Percentiles rank a stretch among this genome's conserved stretches.
Evolutionary conservation across 2,113 vertebrate species (phyloP).

Genomic region (Fulmarus glacialis): DNA sequence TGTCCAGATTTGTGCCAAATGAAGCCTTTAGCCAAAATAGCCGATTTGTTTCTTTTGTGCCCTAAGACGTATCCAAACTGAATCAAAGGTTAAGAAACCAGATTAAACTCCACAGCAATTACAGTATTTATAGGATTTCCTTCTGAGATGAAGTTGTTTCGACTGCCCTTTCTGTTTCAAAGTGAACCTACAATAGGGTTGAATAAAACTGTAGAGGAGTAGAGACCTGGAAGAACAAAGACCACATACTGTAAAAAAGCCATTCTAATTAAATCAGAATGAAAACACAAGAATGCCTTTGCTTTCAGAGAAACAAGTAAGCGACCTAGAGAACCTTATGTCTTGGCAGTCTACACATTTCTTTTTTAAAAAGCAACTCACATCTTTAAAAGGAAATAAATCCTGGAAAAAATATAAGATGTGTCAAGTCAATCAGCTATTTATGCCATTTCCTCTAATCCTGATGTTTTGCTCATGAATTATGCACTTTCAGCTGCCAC

Average conservation of each 20-base stretch:
- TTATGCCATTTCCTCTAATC: slow-evolving; percentile 46
- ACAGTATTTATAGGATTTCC: slow-evolving; percentile 59
- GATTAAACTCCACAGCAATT: slow-evolving; percentile 48
- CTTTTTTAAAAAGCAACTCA: slow-evolving; percentile 6
- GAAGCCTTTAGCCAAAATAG: slow-evolving; percentile 39
- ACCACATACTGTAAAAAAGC: slow-evolving; percentile 54
- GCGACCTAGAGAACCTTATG: not conserved
- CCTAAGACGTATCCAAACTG: slow-evolving; percentile 25
- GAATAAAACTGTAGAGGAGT: slow-evolving; percentile 35
- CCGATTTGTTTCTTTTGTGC: slow-evolving; percentile 24
- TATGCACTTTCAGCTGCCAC: slow-evolving; percentile 63
- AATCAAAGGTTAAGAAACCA: slow-evolving; percentile 60
- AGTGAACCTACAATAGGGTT: slow-evolving; percentile 4
- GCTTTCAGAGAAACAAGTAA: slow-evolving; percentile 47
- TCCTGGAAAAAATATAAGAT: slow-evolving; percentile 24
- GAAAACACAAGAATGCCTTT: slow-evolving; percentile 46
- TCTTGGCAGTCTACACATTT: slow-evolving; percentile 39
- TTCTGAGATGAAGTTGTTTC: slow-evolving; percentile 55
- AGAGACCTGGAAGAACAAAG: slow-evolving; percentile 53
- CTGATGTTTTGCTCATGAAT: slow-evolving; percentile 71
- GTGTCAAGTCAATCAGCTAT: slow-evolving; percentile 59
- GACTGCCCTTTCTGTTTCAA: slow-evolving; percentile 43
- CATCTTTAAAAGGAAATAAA: slow-evolving; percentile 59
- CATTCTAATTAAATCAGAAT: slow-evolving; percentile 61
- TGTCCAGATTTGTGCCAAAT: slow-evolving; percentile 29